Evolutionary conservation across 2,797 vertebrate genomes (phyloP).

Genomic region (Neosilurus hyrtlii): DNA sequence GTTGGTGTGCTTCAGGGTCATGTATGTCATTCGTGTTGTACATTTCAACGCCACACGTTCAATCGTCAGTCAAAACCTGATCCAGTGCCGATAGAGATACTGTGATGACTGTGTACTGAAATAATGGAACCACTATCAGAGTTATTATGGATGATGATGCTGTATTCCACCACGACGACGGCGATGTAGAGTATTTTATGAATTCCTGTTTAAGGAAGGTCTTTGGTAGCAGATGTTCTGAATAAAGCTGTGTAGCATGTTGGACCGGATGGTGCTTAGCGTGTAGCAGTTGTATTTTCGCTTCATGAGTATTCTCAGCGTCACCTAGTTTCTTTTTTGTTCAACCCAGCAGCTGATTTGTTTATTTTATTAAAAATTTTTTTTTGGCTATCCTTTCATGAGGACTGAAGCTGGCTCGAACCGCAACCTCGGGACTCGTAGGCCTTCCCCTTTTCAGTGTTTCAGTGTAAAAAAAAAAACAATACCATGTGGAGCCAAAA

Average conservation of each 20-base stretch:
- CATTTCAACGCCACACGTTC: neutral
- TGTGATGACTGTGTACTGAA: slow-evolving; percentile 47
- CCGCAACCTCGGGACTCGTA: neutral
- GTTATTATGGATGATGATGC: neutral
- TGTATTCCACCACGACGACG: neutral
- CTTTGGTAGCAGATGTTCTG: slow-evolving; percentile 20
- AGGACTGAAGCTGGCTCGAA: neutral
- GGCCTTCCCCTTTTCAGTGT: neutral
- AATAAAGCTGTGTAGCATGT: slow-evolving; percentile 27
- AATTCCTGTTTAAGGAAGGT: neutral
- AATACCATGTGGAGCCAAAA: slow-evolving; percentile 36
- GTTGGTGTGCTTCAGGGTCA: neutral
- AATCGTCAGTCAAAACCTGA: neutral
- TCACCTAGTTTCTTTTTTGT: neutral
- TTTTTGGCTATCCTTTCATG: neutral
- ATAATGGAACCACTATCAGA: slow-evolving; percentile 40
- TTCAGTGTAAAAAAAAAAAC: slow-evolving; percentile 3
- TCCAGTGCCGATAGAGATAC: neutral
- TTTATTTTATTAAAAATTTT: slow-evolving; percentile 14
- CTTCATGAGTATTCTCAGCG: neutral
- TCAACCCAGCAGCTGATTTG: neutral
- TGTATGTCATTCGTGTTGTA: neutral
- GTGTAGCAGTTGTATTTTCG: slow-evolving; percentile 67
- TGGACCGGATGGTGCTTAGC: slow-evolving; percentile 57
- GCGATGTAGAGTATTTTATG: slow-evolving; percentile 2